Evolutionary conservation across 2,888 invertebrate genomes (phyloP).

Genomic region (Agelastica alni): DNA sequence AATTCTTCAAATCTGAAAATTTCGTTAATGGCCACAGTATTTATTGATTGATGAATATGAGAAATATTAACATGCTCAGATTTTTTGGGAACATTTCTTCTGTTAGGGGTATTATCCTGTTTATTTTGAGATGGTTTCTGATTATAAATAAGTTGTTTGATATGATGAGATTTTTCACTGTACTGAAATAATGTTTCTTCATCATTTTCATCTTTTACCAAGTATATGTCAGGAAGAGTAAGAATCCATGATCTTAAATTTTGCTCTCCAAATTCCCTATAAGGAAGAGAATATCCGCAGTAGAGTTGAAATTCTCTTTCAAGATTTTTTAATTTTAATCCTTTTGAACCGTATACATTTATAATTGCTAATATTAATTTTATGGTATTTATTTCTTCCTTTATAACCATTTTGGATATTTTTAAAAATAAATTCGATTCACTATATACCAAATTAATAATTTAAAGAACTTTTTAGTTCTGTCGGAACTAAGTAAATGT

Average conservation of each 20-base stretch:
- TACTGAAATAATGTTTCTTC: slow-evolving; percentile 43
- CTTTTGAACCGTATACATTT: slow-evolving; percentile 40
- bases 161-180: slow-evolving; percentile 42
- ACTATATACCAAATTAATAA: too few relatives aligned
- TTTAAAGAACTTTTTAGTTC: too few relatives aligned
- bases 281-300: slow-evolving; percentile 43
- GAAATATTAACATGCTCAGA: slow-evolving; percentile 28
- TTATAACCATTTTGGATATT: too few relatives aligned
- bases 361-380: slow-evolving; percentile 41
- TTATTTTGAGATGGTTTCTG: slow-evolving; percentile 33
- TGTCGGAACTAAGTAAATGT: too few relatives aligned
- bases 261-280: slow-evolving; percentile 40
- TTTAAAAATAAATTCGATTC: too few relatives aligned
- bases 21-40: slow-evolving; percentile 33
- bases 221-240: slow-evolving; percentile 42
- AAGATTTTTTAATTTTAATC: slow-evolving; percentile 39
- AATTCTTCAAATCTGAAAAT: slow-evolving; percentile 39
- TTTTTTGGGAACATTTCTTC: slow-evolving; percentile 23
- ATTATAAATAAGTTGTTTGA: slow-evolving; percentile 41
- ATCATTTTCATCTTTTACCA: slow-evolving; percentile 36
- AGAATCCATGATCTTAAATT: slow-evolving; percentile 41
- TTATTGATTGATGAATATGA: slow-evolving; percentile 40
- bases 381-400: slow-evolving; percentile 35
- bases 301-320: slow-evolving; percentile 39
- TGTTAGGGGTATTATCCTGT: slow-evolving; percentile 1